A percentile compares a stretch with the other conserved stretches of the same genome.
Evolutionary conservation across 92 coral and sea anemone species (phyloP).

Genomic region (Epizoanthus scotinus): DNA sequence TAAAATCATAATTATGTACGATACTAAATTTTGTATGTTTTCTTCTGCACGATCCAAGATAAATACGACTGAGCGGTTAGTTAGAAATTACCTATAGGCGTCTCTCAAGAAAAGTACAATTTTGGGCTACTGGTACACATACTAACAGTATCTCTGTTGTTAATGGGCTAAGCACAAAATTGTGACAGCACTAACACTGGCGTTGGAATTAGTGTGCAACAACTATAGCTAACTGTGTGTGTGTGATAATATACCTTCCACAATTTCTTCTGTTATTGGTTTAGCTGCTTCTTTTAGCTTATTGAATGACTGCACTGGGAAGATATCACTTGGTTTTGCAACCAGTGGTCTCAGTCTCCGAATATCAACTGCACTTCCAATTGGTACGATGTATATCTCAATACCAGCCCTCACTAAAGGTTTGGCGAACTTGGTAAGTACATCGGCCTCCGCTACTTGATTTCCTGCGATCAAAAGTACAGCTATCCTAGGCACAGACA

Average conservation of each 20-base stretch:
- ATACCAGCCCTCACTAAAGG: conserved; percentile 63
- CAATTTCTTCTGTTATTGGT: conserved; percentile 41
- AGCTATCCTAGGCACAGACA: conserved; percentile 68
- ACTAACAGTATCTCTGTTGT: too few relatives aligned
- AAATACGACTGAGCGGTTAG: too few relatives aligned
- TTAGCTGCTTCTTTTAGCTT: conserved; percentile 37
- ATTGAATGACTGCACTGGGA: conserved; percentile 52
- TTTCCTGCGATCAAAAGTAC: conserved; percentile 73
- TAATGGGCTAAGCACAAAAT: too few relatives aligned
- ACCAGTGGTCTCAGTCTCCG: conserved; percentile 61
- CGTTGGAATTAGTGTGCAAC: too few relatives aligned
- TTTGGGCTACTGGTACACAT: too few relatives aligned
- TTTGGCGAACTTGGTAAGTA: conserved; percentile 56
- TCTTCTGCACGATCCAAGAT: too few relatives aligned
- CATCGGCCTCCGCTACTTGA: conserved; percentile 36
- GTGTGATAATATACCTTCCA: conserved; percentile 35
- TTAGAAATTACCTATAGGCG: too few relatives aligned
- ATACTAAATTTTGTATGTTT: too few relatives aligned
- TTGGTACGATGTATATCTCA: conserved; percentile 66
- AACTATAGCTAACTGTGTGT: too few relatives aligned
- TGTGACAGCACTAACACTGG: too few relatives aligned
- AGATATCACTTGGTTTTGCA: conserved; percentile 55
- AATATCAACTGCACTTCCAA: conserved; percentile 58
- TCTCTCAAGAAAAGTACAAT: too few relatives aligned
- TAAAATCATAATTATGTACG: too few relatives aligned